Evolutionary conservation across 2,888 invertebrate genomes (phyloP), one percentile per base, ranked within the genome.

Genomic region (Nomada fucata): DNA sequence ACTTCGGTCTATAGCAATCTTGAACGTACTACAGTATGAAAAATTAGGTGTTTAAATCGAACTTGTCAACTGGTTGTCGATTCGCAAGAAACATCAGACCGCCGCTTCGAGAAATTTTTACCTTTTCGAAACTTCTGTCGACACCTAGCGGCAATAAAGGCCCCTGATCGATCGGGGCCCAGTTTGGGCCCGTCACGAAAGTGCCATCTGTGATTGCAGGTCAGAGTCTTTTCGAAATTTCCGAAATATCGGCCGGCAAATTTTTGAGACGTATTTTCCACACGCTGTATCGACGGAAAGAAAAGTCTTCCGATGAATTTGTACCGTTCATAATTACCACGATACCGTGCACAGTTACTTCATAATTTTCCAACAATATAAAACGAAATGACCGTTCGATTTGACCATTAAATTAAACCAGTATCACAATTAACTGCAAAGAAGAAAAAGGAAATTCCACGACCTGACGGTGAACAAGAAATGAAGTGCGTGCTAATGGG

Each of bases 191-290:
- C n/a, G 47, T 13, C 59, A n/a, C 26, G 20, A 61, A 61, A 71
- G 76, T 72, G 88, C 86, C 90, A 89, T 90, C 90, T 90, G 52
- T 83, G 79, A 36, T 60, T 57, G 2, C 5, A 15, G 0, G 3
- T 23, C 4, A 5, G 72, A 82, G 57, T 61, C 57, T 42, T 15
- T 18, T n/a, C 15, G 20, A 36, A 23, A 23, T n/a, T 47, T 42
- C n/a, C 1, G 23, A 57, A 75, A 77, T 60, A 67, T 73, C 74
- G 9, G 70, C 4, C 73, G 78, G 76, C 76, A 72, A 80, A 78
- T 57, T 73, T 76, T 61, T 0, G 29, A 63, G 65, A 63, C 10
- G 23, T 23, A 29, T 57, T 47, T 20, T n/a, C 5, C 2, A 0
- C 7, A 15, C 11, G 15, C 3, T 3, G 2, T 69, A 73, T 55